Base-by-base conservation (phyloP, 2,113 vertebrate genomes). In the Halichoeres trimaculatus region DNA sequence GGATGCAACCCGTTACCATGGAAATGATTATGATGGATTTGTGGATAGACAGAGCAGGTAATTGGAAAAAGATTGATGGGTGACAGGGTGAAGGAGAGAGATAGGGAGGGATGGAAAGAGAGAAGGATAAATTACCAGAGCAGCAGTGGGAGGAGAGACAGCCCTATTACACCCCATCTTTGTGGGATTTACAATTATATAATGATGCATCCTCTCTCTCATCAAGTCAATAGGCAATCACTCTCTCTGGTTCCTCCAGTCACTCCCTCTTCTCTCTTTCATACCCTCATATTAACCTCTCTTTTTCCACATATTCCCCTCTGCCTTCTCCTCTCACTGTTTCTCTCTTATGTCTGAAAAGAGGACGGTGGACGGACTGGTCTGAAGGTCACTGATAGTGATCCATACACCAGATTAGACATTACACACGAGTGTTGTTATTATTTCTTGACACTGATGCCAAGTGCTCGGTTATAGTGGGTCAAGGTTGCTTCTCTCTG, bases 61-160 rank as follows among this genome's bases (percentile, higher is more conserved):
- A 94, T 95, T 95, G 93, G 90, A 94, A 94, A 94, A 94, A 94
- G 93, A 95, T 93, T 94, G 93, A 95, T 94, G 91, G 90, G 86
- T 89, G 89, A 91, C 89, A 88, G 84, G 76, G 81, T 66, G 76
- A 78, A 75, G 80, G 84, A 86, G 87, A 83, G 87, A 86, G 89
- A 57, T 70, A 85, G 77, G 60, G 74, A 80, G 54, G 54, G 82
- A 87, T 69, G 68, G 85, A 83, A 65, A 77, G 74, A 89, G 82
- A 85, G 83, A 84, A 72, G 76, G 83, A 89, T 86, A 77, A 84
- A 91, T 90, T 88, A 88, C 81, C 54, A 65, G 78, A 85, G 89
- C 81, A 86, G 86, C 85, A 75, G 73, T 83, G 83, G 86, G 85
- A 83, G 78, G 74, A 84, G 84, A 83, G 85, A 85, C 87, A 87